Evolutionary conservation across 2,113 vertebrate species (phyloP), one percentile per base, ranked within the genome.

Genomic region (Sialia sialis): DNA sequence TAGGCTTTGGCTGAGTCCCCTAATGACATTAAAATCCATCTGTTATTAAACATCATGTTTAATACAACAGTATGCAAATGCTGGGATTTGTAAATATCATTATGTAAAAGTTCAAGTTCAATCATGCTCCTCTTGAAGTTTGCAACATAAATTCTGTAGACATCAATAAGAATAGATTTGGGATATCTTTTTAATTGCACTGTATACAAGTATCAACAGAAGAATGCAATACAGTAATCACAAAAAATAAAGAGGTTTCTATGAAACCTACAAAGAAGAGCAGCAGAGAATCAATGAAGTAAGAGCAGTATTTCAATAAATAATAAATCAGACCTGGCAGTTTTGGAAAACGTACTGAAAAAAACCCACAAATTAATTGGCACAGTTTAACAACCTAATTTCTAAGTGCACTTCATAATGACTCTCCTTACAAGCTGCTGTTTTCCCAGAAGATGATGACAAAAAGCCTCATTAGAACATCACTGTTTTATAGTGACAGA

Each of bases 321-420:
- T 60, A 96, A 84, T 86, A 94, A 94, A 93, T 93, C 76, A 74
- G 89, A 97, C 82, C 87, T 94, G 92, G 93, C 84, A 87, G 70
- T 87, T 97, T 93, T 94, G 81, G 90, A 97, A 97, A 98, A 96
- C 54, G 51, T 67, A 86, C 56, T 72, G 43, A 95, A 96, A 84
- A 96, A 63, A 95, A 89, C 77, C 81, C 96, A 94, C 79, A 85
- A 96, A 93, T 54, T 34, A 95, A 90, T 89, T 93, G 94, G 95
- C 96, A 97, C 95, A 97, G 93, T 95, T 96, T 95, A 97, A 96
- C 97, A 97, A 97, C 87, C 97, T 97, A 96, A 97, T 97, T 97
- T 98, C 98, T 98, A 98, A 98, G 98, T 98, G 98, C 98, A 98
- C 98, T 98, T 98, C 95, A 96, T 97, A 97, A 96, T 67, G 91